phyloP scores from a whole-genome alignment of 2,888 invertebrate genomes.

The Drosophila subsilvestris region DNA sequence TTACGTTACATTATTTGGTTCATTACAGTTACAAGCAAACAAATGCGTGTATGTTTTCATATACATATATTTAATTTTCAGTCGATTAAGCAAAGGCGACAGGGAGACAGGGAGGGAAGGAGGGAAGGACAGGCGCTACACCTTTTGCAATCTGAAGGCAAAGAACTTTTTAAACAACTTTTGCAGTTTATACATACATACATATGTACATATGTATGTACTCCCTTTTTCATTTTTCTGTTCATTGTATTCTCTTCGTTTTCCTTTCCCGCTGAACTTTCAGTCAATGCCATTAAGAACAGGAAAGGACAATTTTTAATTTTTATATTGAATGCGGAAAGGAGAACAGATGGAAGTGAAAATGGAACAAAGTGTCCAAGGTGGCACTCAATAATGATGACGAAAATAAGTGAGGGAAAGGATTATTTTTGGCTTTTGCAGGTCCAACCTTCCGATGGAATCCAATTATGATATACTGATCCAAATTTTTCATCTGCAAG shows the following conservation, averaged over 20 bases:
- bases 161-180: neutral
- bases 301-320: neutral
- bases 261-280: neutral
- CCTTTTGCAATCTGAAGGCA: slow-evolving; percentile 9
- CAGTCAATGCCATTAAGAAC: neutral
- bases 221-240: no score
- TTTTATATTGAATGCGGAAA: neutral
- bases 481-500: no score
- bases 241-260: neutral
- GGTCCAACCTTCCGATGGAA: no score
- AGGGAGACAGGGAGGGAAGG: slow-evolving; percentile 2
- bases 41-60: slow-evolving; percentile 27
- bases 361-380: neutral
- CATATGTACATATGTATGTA: no score
- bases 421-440: no score
- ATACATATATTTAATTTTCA: slow-evolving; percentile 53
- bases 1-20: slow-evolving; percentile 75
- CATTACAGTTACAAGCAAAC: slow-evolving; percentile 56
- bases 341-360: neutral
- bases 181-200: no score
- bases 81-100: slow-evolving; percentile 59
- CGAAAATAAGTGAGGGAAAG: neutral
- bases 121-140: neutral
- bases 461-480: no score
- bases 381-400: neutral